Base-by-base conservation (phyloP, 1,140 invertebrate species). In the Maconellicoccus hirsutus region DNA sequence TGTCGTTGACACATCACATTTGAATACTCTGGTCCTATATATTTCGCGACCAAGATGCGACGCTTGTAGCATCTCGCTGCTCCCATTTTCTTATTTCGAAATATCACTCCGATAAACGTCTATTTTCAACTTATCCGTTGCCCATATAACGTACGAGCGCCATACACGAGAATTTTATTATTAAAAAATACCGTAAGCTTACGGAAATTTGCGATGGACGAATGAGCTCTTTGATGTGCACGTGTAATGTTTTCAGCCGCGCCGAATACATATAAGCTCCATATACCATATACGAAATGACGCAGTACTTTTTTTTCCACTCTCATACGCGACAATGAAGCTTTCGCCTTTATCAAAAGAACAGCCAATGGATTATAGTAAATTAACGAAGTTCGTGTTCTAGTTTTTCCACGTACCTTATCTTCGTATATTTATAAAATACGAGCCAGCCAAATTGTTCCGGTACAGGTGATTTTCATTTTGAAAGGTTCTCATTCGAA, bases 1-100 rank as follows among this genome's bases (percentile, higher is more conserved):
- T 66, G 61, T 66, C 19, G 61, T 66, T 66, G 61, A 66, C 61
- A 66, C 61, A 66, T 66, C 61, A 25, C 61, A 66, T 66, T 66
- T 66, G 19, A 66, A 66, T 66, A 66, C 42, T 52, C 29, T 33
- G 29, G 29, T 33, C 29, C 29, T 33, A 3, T 33, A 33, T 33
- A 33, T 33, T 12, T 33, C 29, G 29, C 29, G 29, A 33, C 29
- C 29, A 33, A 33, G 29, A 33, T 33, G 29, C 12, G 29, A 33
- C 29, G 29, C 4, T 33, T 33, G 29, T 33, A 33, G 29, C 29
- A 33, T 33, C 12, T 33, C 29, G 29, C 29, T 52, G 42, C n/a
- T 52, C 29, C 3, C 29, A 33, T 52, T 52, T 52, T 52, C 42
- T 52, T 19, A 52, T 52, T 52, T 52, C 16, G 29, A 52, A 52